These are phyloP conservation scores for Lophius americanus DNA, from an alignment of 2,797 vertebrate species.

Conservation along the genomic window DNA sequence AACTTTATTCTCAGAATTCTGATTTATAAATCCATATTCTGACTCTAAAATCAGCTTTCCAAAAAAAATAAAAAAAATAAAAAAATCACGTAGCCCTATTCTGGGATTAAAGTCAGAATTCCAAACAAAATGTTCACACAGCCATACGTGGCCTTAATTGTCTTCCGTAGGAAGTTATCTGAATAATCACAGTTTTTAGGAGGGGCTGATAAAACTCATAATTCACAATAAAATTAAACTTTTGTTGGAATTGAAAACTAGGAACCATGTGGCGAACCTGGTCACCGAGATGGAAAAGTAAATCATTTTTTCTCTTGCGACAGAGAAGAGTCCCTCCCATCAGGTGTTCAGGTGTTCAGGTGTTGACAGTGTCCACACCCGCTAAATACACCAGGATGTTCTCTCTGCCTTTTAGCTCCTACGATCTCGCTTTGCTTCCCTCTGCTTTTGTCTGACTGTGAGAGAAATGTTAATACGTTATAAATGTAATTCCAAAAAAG, in stretches of 20 bases:
- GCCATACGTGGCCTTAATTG: too few species aligned
- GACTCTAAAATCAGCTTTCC: too few species aligned
- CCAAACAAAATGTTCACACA: too few species aligned
- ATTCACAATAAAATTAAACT: background rate
- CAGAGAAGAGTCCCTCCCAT: conserved; percentile 17
- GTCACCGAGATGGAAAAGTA: conserved; percentile 1
- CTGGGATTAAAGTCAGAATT: too few species aligned
- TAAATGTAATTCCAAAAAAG: background rate
- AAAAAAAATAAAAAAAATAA: too few species aligned
- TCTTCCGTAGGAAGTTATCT: too few species aligned
- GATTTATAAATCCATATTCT: too few species aligned
- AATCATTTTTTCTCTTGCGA: conserved; percentile 46
- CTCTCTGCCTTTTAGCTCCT: conserved; percentile 8
- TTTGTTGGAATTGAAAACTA: too few species aligned
- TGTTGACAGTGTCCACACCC: conserved; percentile 49
- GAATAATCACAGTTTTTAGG: background rate
- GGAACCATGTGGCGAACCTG: conserved; percentile 28
- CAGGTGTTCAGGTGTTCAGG: conserved; percentile 31
- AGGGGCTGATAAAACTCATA: background rate
- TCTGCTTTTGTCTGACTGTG: background rate
- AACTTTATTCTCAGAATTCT: too few species aligned
- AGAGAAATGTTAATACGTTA: background rate
- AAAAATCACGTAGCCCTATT: too few species aligned
- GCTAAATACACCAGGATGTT: conserved; percentile 51
- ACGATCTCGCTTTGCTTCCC: background rate